These are phyloP conservation scores for Zophobas atratus DNA, from an alignment of 1,140 invertebrate genomes.

Conservation along the genomic window DNA sequence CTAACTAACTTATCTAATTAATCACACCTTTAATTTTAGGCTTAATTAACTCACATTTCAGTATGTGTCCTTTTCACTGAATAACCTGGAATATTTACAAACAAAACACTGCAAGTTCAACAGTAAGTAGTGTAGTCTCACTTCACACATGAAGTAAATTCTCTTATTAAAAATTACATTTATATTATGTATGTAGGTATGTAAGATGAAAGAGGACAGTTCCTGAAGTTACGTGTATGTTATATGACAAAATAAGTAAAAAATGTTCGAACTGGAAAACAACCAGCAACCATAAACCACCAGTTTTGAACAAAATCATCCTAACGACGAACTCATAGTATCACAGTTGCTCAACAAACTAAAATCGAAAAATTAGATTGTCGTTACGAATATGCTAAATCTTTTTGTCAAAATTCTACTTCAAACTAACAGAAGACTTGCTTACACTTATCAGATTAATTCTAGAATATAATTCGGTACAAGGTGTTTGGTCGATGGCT, in stretches of 20 bases:
- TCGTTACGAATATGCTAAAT: conserved; percentile 1
- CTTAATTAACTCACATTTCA: conserved; percentile 55
- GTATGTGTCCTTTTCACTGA: conserved; percentile 49
- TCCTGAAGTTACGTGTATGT: conserved; percentile 44
- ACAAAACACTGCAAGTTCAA: conserved; percentile 52
- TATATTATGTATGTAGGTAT: conserved; percentile 50
- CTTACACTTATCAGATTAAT: too few relatives aligned
- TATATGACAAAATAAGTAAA: conserved; percentile 15
- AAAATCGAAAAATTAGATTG: conserved; percentile 24
- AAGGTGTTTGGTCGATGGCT: not conserved
- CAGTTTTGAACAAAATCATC: not conserved
- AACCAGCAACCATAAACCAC: conserved; percentile 11
- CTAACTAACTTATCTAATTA: conserved; percentile 60
- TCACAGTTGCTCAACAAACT: conserved; percentile 31
- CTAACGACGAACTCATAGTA: not conserved
- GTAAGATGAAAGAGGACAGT: conserved; percentile 50
- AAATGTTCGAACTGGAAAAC: conserved; percentile 19
- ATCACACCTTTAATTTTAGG: conserved; percentile 62
- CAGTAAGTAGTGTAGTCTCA: conserved; percentile 48
- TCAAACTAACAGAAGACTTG: not conserved
- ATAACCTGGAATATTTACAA: conserved; percentile 55
- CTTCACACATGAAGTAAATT: conserved; percentile 49
- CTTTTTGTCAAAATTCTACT: not conserved
- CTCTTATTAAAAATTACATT: conserved; percentile 51
- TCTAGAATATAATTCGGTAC: too few relatives aligned